Conservation (phyloP, 2,888 invertebrate genomes). For the Himalopsyche kuldschensis region DNA sequence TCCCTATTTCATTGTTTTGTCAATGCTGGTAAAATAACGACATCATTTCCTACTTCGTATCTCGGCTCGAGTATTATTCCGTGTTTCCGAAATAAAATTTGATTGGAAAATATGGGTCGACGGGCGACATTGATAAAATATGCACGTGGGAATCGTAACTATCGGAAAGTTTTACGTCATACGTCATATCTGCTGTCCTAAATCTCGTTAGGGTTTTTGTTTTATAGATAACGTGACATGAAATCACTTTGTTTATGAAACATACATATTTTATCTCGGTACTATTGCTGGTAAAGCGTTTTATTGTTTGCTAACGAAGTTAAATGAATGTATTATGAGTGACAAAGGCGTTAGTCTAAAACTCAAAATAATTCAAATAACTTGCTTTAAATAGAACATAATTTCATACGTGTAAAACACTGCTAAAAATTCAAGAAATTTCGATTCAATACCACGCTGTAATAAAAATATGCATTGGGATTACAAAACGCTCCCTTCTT, state of each 20-base stretch:
- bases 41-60: background rate
- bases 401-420: no score
- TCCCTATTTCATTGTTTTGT: background rate
- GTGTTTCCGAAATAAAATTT: background rate
- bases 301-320: no score
- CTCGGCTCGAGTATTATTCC: background rate
- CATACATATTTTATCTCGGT: background rate
- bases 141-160: background rate
- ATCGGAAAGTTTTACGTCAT: background rate
- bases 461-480: no score
- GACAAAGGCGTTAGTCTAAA: no score
- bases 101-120: background rate
- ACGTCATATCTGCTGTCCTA: background rate
- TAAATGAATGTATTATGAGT: no score
- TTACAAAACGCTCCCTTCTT: no score
- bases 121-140: background rate
- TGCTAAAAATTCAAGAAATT: no score
- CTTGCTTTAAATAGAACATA: no score
- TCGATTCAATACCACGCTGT: no score
- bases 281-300: no score
- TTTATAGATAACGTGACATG: background rate
- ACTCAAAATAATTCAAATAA: no score
- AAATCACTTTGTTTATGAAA: background rate
- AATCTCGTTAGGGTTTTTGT: background rate
- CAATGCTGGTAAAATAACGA: background rate